These are phyloP conservation scores for Saimiri boliviensis DNA, from an alignment of 2,113 vertebrate species.

Conservation along the genomic window DNA sequence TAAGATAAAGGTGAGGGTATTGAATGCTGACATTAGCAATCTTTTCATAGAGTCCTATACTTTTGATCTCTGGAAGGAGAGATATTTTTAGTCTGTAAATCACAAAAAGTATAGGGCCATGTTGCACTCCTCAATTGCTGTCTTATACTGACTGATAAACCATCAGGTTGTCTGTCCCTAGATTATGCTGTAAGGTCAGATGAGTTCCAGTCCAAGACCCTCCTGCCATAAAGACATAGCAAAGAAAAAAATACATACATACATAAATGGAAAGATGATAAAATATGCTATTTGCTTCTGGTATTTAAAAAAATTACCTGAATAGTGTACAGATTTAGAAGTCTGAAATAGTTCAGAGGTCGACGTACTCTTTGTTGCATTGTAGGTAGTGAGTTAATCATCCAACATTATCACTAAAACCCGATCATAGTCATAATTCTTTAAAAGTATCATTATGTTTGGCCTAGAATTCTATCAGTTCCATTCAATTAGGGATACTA, in stretches of 20 bases:
- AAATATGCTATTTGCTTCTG: background rate
- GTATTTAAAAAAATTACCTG: background rate
- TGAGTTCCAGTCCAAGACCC: background rate
- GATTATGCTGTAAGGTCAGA: background rate
- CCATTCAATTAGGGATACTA: background rate
- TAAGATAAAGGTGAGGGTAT: background rate
- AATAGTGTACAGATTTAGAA: background rate
- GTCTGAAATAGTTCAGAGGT: background rate
- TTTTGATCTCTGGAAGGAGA: background rate
- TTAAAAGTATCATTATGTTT: background rate
- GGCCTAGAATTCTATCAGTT: background rate
- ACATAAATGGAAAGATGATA: background rate
- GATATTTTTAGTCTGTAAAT: background rate
- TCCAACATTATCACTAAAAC: background rate
- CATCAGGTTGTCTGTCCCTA: background rate
- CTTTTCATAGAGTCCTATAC: background rate
- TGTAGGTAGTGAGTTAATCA: background rate
- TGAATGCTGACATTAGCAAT: background rate
- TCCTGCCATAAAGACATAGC: background rate
- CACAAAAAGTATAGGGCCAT: background rate
- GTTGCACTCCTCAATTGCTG: background rate
- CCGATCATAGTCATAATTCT: background rate
- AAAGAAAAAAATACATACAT: background rate
- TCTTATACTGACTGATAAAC: background rate
- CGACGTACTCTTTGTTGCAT: background rate